Evolutionary conservation across 2,797 vertebrate species (phyloP).

Genomic region (Coranthus polyacanthus): DNA sequence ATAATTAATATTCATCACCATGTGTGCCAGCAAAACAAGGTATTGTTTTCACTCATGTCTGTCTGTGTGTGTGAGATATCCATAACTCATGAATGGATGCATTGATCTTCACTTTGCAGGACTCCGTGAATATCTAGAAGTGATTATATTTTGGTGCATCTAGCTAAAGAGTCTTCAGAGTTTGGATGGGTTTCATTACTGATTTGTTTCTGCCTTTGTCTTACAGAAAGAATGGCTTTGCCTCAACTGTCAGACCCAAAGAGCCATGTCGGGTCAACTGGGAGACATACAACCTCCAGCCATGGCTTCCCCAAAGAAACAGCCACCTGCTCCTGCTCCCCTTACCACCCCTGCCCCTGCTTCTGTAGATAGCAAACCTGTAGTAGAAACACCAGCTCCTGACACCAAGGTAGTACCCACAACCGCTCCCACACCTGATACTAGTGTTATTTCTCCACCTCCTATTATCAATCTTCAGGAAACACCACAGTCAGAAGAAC

Average conservation of each 20-base stretch:
- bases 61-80: no score
- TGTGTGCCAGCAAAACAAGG: neutral
- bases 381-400: constrained; percentile 75
- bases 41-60: no score
- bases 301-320: constrained; percentile 76
- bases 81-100: no score
- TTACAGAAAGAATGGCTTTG: constrained; percentile 99
- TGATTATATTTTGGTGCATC: no score
- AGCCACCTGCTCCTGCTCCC: constrained; percentile 72
- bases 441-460: constrained; percentile 42
- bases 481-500: constrained; percentile 51
- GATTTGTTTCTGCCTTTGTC: constrained; percentile 44
- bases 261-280: constrained; percentile 93
- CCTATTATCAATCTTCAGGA: constrained; percentile 36
- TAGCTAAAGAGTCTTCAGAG: no score
- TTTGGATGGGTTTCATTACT: neutral
- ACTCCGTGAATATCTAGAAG: no score
- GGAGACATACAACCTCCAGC: constrained; percentile 84
- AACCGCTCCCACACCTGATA: constrained; percentile 42
- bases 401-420: constrained; percentile 71
- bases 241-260: constrained; percentile 97
- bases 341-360: constrained; percentile 63
- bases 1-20: neutral
- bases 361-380: constrained; percentile 77
- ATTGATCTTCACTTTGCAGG: no score